Evolutionary conservation across 2,888 invertebrate genomes (phyloP).

Genomic region (Periphyllus acericola): DNA sequence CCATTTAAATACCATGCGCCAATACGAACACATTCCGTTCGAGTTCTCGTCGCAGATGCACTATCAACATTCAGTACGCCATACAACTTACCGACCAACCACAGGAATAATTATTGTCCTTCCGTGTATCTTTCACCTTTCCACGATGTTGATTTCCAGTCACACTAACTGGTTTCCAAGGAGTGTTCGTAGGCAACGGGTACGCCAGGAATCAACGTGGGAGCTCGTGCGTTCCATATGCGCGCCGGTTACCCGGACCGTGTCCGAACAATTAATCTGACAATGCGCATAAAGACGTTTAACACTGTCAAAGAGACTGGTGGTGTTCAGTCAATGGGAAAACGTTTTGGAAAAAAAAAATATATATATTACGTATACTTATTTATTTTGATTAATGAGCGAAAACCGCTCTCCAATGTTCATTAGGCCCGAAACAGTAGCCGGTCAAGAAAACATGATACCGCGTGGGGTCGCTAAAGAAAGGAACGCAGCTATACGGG

Average conservation of each 20-base stretch:
- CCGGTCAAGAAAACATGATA: constrained; percentile 56
- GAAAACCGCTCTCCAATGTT: constrained; percentile 57
- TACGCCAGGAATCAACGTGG: constrained; percentile 55
- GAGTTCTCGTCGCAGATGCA: background rate
- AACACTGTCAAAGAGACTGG: constrained; percentile 49
- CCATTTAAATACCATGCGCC: background rate
- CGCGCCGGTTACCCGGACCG: constrained; percentile 44
- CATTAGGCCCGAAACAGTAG: constrained; percentile 61
- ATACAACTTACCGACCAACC: background rate
- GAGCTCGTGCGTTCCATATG: constrained; percentile 51
- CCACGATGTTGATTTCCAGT: background rate
- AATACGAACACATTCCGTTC: background rate
- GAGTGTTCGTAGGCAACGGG: background rate
- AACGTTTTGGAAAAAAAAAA: constrained; percentile 54
- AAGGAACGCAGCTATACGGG: constrained; percentile 19
- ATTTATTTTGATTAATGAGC: constrained; percentile 62
- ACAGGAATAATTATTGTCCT: background rate
- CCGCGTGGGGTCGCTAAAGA: constrained; percentile 55
- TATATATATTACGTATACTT: constrained; percentile 49
- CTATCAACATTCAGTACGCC: too few relatives aligned
- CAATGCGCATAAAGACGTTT: constrained; percentile 61
- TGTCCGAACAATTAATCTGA: constrained; percentile 61
- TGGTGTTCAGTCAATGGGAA: constrained; percentile 57
- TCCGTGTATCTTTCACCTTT: constrained; percentile 17
- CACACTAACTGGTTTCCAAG: constrained; percentile 6